Percentiles rank a stretch among this genome's conserved stretches.
Evolutionary conservation across 2,113 vertebrate species (phyloP).

Genomic region (Cromileptes altivelis): DNA sequence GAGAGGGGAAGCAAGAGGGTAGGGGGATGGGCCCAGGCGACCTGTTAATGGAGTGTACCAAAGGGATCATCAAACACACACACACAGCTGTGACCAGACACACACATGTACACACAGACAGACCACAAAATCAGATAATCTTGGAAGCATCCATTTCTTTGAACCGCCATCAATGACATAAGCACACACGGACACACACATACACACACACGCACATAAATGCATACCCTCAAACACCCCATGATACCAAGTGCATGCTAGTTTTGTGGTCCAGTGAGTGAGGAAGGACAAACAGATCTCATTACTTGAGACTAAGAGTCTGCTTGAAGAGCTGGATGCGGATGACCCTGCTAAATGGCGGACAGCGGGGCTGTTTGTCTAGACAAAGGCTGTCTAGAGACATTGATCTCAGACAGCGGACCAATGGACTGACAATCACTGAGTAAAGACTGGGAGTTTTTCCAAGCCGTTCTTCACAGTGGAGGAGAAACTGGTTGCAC

Average conservation of each 20-base stretch:
- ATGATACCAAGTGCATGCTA: constrained; percentile 28
- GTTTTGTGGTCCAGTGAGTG: constrained; percentile 43
- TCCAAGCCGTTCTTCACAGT: constrained; percentile 34
- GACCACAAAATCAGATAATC: constrained; percentile 3
- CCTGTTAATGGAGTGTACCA: constrained; percentile 36
- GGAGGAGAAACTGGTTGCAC: constrained; percentile 6
- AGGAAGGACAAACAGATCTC: constrained; percentile 62
- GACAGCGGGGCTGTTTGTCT: constrained; percentile 59
- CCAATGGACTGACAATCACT: constrained; percentile 48
- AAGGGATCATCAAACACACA: constrained; percentile 33
- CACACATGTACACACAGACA: neutral
- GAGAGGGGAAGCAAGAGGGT: constrained; percentile 1
- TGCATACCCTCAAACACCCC: neutral
- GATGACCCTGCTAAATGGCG: constrained; percentile 61
- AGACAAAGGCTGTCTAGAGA: constrained; percentile 57
- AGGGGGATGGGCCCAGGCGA: neutral
- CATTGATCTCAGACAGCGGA: constrained; percentile 64
- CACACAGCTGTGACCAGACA: neutral
- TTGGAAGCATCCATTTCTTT: constrained; percentile 21
- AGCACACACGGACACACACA: neutral
- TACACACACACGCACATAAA: neutral
- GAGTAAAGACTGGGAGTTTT: constrained; percentile 34
- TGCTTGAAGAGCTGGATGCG: constrained; percentile 55
- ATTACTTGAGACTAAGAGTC: constrained; percentile 60
- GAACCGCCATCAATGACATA: neutral